Evolutionary conservation across 2,797 vertebrate genomes (phyloP), one percentile per base, ranked within the genome.

Genomic region (Amazona ochrocephala): DNA sequence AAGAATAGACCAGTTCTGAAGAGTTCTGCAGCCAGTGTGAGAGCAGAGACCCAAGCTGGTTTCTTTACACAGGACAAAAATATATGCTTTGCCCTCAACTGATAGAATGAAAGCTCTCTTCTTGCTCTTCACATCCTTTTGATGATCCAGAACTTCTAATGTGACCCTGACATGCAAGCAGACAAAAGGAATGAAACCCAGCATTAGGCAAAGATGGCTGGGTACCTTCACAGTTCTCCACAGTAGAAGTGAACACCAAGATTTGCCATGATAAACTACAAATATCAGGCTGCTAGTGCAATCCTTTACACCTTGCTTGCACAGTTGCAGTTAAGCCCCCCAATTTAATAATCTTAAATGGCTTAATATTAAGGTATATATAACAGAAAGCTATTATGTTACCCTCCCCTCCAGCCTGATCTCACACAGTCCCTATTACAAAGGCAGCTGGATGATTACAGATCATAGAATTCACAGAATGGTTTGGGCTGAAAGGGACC

Each of bases 361-460:
- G 14, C 26, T 66, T 24, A 14, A 3, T 5, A 27, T 5, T 2
- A 13, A 23, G 10, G 8, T 9, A 10, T 4, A 5, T 0, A 0
- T 2, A 41, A 45, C 13, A 72, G 12, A 1, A 37, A 30, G 16
- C 5, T 19, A 11, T 2, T 13, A 1, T 3, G 29, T 5, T 42
- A 10, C 2, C 37, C 15, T n/a, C 64, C 30, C 58, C 56, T 71
- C 30, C 34, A 39, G 47, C 4, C 44, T 7, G 41, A 13, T 8
- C 30, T 62, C 81, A 65, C 29, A 4, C 9, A 44, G 56, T 23
- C 37, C 9, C 37, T 22, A 1, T 11, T 6, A 6, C 20, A 16
- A 21, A 58, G 56, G 2, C n/a, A 34, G 66, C 24, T 32, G 32
- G 39, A 10, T 29, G 22, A 34, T 24, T 58, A 58, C 22, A 34